Base-by-base conservation (phyloP, 2,113 vertebrate genomes). In the Hymenochirus boettgeri region DNA sequence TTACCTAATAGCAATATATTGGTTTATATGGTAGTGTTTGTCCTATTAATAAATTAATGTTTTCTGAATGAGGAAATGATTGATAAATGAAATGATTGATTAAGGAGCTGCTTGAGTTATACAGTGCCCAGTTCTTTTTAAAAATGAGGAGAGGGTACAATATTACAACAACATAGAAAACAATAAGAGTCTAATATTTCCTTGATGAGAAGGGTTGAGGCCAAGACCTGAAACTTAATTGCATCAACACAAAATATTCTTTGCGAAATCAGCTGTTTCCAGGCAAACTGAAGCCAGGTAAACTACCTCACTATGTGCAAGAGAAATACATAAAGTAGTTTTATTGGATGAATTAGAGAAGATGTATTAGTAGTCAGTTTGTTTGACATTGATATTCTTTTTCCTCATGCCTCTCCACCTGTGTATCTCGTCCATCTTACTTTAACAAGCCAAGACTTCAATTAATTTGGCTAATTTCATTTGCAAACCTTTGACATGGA, bases 221-320 rank as follows among this genome's bases (percentile, higher is more conserved):
- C n/a, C 25, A 50, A 46, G 37, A 55, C 63, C 50, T 13, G 35
- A 65, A 54, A 54, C 39, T 25, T 29, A 59, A 67, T 67, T 67
- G 52, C 56, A 37, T 35, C 37, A 45, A 42, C 56, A 31, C 42
- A 12, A 59, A 42, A 24, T 23, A 52, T 59, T 52, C 31, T 19
- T 18, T 13, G 23, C 11, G 52, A 51, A 29, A 67, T 67, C 31
- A 67, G 59, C 55, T 17, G 26, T 18, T 57, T 50, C 56, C 33
- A 67, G 31, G 50, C n/a, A n/a, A n/a, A n/a, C 47, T 67, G 52
- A 59, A 67, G 57, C 46, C 46, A 37, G 42, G 54, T 65, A 65
- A 57, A 57, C 27, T 25, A 15, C 9, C n/a, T 57, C 23, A 50
- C n/a, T 2, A 42, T 33, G 26, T 10, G 56, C 64, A 47, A 56